Conservation (phyloP, 2,113 vertebrate species). For the Amblyopsis rosae region DNA sequence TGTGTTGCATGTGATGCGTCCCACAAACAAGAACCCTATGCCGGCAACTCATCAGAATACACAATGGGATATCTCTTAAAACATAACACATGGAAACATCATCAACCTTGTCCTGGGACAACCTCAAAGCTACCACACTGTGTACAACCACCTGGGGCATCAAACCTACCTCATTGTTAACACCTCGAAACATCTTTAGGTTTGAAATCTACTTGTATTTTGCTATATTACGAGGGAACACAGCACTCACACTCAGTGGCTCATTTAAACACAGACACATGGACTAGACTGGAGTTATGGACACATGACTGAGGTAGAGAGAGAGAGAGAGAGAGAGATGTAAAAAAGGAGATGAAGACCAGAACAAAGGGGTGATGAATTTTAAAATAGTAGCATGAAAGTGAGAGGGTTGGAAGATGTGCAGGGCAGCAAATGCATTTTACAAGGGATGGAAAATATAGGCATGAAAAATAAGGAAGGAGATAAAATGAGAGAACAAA, state of each 20-base stretch:
- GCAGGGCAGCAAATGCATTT: not conserved
- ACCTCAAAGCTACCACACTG: not conserved
- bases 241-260: not conserved
- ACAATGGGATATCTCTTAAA: not conserved
- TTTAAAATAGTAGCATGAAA: not conserved
- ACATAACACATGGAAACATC: not conserved
- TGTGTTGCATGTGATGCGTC: not conserved
- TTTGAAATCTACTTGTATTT: not conserved
- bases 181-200: not conserved
- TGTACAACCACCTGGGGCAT: not conserved
- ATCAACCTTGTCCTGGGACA: not conserved
- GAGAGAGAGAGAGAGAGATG: not conserved
- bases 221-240: not conserved
- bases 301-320: not conserved
- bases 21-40: not conserved
- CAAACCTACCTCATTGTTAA: not conserved
- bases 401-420: not conserved
- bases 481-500: constrained; percentile 2
- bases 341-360: not conserved
- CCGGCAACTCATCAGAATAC: not conserved
- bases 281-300: not conserved
- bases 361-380: not conserved
- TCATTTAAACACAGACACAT: not conserved
- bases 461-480: not conserved
- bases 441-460: not conserved